phyloP scores from a whole-genome alignment of 2,797 vertebrate genomes.

The Antennarius maculatus region DNA sequence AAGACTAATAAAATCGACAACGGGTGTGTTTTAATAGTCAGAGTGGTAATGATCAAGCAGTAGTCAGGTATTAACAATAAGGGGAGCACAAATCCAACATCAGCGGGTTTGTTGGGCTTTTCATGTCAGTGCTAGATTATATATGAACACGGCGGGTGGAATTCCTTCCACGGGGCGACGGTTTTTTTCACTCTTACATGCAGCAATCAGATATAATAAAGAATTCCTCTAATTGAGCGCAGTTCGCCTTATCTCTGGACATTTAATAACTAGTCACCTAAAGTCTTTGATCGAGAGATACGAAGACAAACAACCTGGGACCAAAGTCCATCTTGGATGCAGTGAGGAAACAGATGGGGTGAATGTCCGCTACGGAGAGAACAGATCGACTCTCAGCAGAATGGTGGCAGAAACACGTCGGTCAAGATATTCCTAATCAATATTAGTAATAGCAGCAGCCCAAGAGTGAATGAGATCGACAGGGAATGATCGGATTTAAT shows the following conservation, averaged over 20 bases:
- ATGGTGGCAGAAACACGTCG: background rate
- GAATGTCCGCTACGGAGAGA: conserved; percentile 12
- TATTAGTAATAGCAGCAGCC: background rate
- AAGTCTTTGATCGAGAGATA: conserved; percentile 11
- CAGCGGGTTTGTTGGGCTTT: background rate
- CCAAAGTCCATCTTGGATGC: conserved; percentile 62
- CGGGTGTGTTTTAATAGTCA: too few relatives aligned
- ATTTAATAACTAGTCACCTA: background rate
- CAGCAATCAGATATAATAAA: background rate
- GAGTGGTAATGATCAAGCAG: too few relatives aligned
- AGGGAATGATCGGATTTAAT: background rate
- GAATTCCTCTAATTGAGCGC: background rate
- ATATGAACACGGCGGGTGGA: background rate
- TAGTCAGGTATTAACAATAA: too few relatives aligned
- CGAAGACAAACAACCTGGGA: conserved; percentile 42
- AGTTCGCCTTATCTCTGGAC: background rate
- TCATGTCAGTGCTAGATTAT: background rate
- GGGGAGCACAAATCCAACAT: background rate
- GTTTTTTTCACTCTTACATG: too few relatives aligned
- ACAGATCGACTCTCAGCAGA: background rate
- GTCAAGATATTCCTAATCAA: background rate
- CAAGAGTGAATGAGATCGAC: background rate
- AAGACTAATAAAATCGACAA: too few relatives aligned
- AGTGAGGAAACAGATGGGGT: conserved; percentile 26
- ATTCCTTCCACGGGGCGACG: background rate